phyloP scores from a whole-genome alignment of 2,113 vertebrate species.

The Anolis carolinensis region DNA sequence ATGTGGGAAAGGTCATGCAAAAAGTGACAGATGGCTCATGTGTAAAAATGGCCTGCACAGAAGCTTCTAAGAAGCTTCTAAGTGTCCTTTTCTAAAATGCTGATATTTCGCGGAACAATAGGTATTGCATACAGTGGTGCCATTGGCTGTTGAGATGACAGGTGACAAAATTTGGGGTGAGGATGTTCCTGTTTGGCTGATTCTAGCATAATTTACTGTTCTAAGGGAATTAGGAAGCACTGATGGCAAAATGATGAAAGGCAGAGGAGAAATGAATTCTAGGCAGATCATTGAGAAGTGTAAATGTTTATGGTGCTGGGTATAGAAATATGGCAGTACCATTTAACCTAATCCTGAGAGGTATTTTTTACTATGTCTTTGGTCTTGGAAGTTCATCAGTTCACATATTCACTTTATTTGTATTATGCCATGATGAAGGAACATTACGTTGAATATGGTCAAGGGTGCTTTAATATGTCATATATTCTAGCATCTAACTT shows the following conservation, averaged over 20 bases:
- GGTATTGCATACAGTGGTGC: background rate
- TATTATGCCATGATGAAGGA: background rate
- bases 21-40: too few relatives aligned
- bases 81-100: background rate
- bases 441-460: background rate
- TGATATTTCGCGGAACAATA: background rate
- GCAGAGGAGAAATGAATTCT: background rate
- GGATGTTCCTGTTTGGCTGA: too few relatives aligned
- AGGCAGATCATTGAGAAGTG: fast-evolving
- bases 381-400: background rate
- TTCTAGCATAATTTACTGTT: background rate
- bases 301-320: background rate
- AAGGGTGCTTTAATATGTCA: background rate
- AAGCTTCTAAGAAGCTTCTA: background rate
- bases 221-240: background rate
- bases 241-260: background rate
- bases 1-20: background rate
- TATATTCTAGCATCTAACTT: too few relatives aligned
- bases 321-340: background rate
- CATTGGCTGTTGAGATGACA: background rate
- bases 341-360: background rate
- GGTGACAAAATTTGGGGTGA: background rate
- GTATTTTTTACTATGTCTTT: background rate
- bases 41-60: background rate
- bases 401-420: too few relatives aligned